phyloP scores from a whole-genome alignment of 1,140 invertebrate genomes.

The Drosophila orena region DNA sequence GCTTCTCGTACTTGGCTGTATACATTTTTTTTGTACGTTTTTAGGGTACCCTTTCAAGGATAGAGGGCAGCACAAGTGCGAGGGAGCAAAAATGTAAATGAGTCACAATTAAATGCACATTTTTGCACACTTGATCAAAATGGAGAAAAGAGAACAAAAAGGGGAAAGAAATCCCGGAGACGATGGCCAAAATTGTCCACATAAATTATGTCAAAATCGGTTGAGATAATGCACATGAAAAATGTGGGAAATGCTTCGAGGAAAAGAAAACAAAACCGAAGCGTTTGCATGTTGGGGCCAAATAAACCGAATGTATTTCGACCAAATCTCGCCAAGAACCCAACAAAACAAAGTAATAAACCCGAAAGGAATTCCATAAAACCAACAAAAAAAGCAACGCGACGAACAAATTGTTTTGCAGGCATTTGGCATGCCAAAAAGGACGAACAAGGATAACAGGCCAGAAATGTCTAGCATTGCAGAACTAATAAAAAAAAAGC shows the following conservation, averaged over 20 bases:
- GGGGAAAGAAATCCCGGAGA: slow-evolving; percentile 7
- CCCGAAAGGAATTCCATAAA: slow-evolving; percentile 71
- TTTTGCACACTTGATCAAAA: slow-evolving; percentile 50
- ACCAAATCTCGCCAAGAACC: slow-evolving; percentile 33
- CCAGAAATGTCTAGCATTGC: slow-evolving; percentile 63
- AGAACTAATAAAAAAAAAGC: slow-evolving; percentile 40
- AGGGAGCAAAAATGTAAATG: slow-evolving; percentile 51
- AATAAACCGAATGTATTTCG: slow-evolving; percentile 77
- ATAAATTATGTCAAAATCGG: slow-evolving; percentile 70
- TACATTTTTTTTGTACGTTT: slow-evolving; percentile 20
- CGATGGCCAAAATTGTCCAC: slow-evolving; percentile 40
- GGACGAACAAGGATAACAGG: slow-evolving; percentile 48
- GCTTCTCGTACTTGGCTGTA: slow-evolving; percentile 27
- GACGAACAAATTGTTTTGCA: slow-evolving; percentile 75
- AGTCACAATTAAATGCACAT: slow-evolving; percentile 62
- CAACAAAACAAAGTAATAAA: slow-evolving; percentile 68
- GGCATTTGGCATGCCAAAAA: slow-evolving; percentile 59
- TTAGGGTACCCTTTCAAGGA: slow-evolving; percentile 20
- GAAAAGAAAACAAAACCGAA: slow-evolving; percentile 22
- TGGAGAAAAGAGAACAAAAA: not conserved
- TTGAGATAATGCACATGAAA: slow-evolving; percentile 75
- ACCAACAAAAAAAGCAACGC: slow-evolving; percentile 50
- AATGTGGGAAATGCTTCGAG: slow-evolving; percentile 67
- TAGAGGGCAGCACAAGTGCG: not conserved
- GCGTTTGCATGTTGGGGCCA: slow-evolving; percentile 72